Conservation (phyloP, 2,113 vertebrate species). For the Pithys albifrons region DNA sequence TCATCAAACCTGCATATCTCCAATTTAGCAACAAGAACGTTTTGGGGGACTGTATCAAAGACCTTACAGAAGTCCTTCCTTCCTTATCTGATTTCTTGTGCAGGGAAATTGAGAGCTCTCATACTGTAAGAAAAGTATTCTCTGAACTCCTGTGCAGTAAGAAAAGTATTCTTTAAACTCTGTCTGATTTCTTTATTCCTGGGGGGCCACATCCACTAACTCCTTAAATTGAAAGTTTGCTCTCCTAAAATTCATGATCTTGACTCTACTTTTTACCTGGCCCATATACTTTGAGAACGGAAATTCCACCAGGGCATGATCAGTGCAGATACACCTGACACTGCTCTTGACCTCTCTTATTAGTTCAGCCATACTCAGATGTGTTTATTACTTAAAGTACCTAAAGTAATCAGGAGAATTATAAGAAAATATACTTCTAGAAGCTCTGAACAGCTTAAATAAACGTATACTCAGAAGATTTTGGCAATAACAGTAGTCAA, state of each 20-base stretch:
- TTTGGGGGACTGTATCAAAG: neutral
- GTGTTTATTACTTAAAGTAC: neutral
- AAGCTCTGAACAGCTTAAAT: neutral
- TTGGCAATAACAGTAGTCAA: neutral
- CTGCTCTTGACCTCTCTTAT: neutral
- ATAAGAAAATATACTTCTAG: neutral
- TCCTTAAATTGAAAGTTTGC: neutral
- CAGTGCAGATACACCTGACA: neutral
- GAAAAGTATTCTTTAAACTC: neutral
- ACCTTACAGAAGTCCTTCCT: neutral
- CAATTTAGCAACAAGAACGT: neutral
- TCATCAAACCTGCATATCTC: neutral
- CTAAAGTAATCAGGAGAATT: neutral
- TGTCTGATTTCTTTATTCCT: neutral
- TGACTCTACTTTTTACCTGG: neutral
- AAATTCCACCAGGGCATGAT: neutral
- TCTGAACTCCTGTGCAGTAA: neutral
- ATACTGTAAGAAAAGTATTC: neutral
- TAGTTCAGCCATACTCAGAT: neutral
- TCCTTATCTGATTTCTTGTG: neutral
- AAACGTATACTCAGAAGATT: neutral
- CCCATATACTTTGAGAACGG: neutral
- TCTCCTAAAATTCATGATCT: neutral
- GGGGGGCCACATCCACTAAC: neutral
- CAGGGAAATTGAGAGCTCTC: neutral